Evolutionary conservation across 2,113 vertebrate genomes (phyloP).

Genomic region (Lagopus muta): DNA sequence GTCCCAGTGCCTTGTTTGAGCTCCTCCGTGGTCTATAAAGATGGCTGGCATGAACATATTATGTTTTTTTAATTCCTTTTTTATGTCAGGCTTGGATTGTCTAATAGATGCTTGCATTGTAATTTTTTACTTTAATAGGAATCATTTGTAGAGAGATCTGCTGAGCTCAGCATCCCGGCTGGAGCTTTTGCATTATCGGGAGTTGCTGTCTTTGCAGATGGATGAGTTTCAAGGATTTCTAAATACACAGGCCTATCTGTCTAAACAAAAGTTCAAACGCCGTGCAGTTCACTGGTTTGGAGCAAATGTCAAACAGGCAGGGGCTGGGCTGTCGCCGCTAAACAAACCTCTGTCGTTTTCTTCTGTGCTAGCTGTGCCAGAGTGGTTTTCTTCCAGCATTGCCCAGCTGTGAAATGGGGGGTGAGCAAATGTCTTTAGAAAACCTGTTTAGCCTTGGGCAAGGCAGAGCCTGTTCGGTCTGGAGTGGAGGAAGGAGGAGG

Average conservation of each 20-base stretch:
- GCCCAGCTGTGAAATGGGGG: neutral
- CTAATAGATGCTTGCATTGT: constrained; percentile 58
- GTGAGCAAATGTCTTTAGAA: neutral
- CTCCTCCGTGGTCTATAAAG: neutral
- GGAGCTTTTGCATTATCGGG: constrained; percentile 58
- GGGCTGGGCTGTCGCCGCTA: neutral
- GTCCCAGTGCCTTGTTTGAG: neutral
- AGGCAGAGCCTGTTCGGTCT: neutral
- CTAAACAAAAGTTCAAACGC: constrained; percentile 69
- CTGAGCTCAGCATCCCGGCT: constrained; percentile 60
- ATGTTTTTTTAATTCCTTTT: constrained; percentile 35
- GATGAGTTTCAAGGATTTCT: constrained; percentile 69
- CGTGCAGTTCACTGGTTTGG: constrained; percentile 58
- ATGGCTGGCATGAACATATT: neutral
- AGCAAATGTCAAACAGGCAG: constrained; percentile 62
- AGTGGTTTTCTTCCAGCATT: neutral
- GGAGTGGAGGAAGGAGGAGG: neutral
- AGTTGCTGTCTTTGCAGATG: constrained; percentile 66
- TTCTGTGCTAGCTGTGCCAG: neutral
- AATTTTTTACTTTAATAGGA: constrained; percentile 74
- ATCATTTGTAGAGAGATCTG: constrained; percentile 65
- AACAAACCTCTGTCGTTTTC: constrained; percentile 54
- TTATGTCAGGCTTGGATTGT: constrained; percentile 46
- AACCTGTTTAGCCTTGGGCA: neutral
- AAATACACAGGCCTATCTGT: constrained; percentile 61